Conservation (phyloP, 2,113 vertebrate genomes). For the Corapipo altera region DNA sequence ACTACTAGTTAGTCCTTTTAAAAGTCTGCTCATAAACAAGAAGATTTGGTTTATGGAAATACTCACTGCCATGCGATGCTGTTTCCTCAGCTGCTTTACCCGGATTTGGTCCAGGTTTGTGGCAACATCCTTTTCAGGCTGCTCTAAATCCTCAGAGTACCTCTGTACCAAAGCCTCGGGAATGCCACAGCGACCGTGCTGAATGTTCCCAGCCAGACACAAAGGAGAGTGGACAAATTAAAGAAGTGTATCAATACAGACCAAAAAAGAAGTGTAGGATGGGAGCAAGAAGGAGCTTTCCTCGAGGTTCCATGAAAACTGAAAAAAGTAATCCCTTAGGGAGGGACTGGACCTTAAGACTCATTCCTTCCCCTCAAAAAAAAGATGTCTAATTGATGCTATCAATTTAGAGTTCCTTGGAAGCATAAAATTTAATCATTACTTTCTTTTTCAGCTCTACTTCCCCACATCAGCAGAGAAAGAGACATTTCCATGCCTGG, state of each 20-base stretch:
- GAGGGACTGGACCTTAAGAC: background rate
- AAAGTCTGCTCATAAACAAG: background rate
- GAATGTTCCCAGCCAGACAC: background rate
- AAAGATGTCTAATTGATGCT: background rate
- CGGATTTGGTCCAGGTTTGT: conserved; percentile 89
- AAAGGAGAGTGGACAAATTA: background rate
- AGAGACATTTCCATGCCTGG: background rate
- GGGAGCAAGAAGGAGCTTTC: background rate
- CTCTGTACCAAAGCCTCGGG: conserved; percentile 91
- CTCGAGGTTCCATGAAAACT: background rate
- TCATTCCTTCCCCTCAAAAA: background rate
- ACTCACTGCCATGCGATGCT: conserved; percentile 98
- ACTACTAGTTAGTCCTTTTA: background rate
- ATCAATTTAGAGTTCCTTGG: background rate
- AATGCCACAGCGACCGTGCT: conserved; percentile 96
- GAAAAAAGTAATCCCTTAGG: background rate
- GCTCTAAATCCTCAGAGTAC: conserved; percentile 90
- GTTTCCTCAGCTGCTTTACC: conserved; percentile 90
- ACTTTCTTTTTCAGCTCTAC: background rate
- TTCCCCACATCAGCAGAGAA: background rate
- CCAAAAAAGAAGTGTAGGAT: background rate
- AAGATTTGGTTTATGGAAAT: background rate
- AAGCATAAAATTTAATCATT: background rate
- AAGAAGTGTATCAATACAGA: background rate
- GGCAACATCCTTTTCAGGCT: conserved; percentile 86